Percentiles rank a stretch among this genome's conserved stretches.
phyloP scores from a whole-genome alignment of 64 coral and sea anemone species.

The Porites lutea region DNA sequence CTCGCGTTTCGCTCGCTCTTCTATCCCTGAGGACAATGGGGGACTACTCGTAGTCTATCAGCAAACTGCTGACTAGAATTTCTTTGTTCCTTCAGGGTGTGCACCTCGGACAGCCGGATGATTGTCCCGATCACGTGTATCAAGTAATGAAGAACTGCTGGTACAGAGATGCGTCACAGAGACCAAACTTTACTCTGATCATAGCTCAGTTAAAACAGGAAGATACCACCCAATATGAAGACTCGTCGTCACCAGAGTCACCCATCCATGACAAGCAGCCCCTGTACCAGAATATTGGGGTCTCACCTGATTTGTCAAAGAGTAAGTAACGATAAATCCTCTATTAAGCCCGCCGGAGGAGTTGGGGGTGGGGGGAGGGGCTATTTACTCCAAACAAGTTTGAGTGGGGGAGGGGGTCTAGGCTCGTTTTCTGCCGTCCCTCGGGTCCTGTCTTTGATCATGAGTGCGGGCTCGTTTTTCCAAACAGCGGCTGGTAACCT shows the following conservation, averaged over 20 bases:
- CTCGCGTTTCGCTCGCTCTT: not conserved
- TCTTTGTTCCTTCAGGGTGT: conserved; percentile 69
- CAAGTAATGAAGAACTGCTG: conserved; percentile 94
- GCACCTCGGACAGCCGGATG: conserved; percentile 87
- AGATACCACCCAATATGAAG: conserved; percentile 38
- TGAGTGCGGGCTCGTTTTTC: too few relatives aligned
- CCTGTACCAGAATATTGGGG: conserved; percentile 42
- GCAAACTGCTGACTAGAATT: not conserved
- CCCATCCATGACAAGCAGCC: conserved; percentile 35
- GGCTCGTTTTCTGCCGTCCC: too few relatives aligned
- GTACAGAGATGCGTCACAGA: conserved; percentile 74
- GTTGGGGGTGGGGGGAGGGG: too few relatives aligned
- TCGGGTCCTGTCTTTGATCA: too few relatives aligned
- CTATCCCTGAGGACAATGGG: not conserved
- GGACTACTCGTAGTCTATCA: too few relatives aligned
- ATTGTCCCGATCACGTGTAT: conserved; percentile 86
- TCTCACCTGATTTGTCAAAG: not conserved
- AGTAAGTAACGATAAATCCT: conserved; percentile 12
- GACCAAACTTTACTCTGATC: conserved; percentile 80
- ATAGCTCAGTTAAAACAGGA: conserved; percentile 69
- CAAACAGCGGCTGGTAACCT: too few relatives aligned
- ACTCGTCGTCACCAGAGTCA: not conserved
- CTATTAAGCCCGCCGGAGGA: too few relatives aligned
- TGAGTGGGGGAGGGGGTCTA: too few relatives aligned
- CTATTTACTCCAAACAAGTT: too few relatives aligned